phyloP scores from a whole-genome alignment of 2,888 invertebrate genomes.

The Pristionchus maxplancki region DNA sequence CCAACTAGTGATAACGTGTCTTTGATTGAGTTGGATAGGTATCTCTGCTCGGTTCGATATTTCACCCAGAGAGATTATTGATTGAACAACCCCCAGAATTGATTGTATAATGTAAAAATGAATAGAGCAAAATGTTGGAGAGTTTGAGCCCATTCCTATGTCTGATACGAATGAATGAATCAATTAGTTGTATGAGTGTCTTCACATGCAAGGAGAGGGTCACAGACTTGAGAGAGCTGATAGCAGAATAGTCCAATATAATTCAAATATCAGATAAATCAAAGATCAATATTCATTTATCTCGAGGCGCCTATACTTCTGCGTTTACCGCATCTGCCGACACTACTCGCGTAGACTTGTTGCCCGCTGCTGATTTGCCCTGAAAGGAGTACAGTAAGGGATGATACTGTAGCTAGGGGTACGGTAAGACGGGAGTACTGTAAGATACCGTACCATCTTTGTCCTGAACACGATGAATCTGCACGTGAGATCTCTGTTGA shows the following conservation, averaged over 20 bases:
- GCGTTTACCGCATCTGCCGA: background rate
- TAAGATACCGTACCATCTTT: conserved; percentile 17
- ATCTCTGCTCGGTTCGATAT: conserved; percentile 24
- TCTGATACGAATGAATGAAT: conserved; percentile 39
- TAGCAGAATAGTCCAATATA: too few species aligned
- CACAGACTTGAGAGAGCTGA: too few species aligned
- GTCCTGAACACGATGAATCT: conserved; percentile 38
- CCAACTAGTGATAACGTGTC: background rate
- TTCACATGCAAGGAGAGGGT: background rate
- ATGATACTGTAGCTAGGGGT: too few species aligned
- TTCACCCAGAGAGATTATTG: conserved; percentile 2
- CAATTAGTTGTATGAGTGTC: background rate
- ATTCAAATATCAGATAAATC: background rate
- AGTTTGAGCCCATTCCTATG: conserved; percentile 26
- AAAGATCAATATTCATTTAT: background rate
- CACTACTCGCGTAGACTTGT: background rate
- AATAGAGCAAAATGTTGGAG: conserved; percentile 42
- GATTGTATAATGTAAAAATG: conserved; percentile 45
- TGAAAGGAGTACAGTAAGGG: background rate
- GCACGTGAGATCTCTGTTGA: conserved; percentile 47
- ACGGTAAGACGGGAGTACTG: background rate
- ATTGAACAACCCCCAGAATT: conserved; percentile 20
- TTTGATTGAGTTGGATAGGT: conserved; percentile 6
- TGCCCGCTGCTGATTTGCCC: background rate
- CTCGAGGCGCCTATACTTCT: background rate